Percentiles rank a stretch among this genome's conserved stretches.
Conservation (phyloP, 2,113 vertebrate genomes). For the Thinocorus orbignyianus region DNA sequence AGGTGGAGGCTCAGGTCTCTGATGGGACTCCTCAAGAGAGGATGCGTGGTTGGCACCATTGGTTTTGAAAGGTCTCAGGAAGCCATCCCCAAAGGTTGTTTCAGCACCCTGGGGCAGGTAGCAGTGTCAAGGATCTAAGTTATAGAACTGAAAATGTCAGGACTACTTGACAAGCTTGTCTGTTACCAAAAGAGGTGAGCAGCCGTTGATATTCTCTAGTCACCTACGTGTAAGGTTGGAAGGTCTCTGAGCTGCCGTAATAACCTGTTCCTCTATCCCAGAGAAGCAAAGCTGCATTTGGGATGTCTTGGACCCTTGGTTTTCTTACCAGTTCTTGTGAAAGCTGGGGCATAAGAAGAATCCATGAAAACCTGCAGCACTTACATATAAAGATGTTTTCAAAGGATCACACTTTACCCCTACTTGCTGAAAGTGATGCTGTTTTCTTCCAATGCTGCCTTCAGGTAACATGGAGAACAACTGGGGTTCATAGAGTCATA, state of each 20-base stretch:
- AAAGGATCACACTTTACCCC: background rate
- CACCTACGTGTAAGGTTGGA: rapidly evolving
- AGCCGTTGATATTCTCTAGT: background rate
- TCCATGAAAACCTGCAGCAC: background rate
- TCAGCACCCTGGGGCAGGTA: background rate
- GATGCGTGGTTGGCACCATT: background rate
- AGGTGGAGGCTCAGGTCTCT: background rate
- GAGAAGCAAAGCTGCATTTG: background rate
- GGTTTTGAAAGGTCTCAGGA: background rate
- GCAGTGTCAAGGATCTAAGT: background rate
- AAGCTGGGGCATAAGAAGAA: background rate
- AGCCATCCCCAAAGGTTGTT: background rate
- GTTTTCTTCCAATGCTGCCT: background rate
- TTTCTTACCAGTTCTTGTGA: background rate
- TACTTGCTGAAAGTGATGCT: background rate
- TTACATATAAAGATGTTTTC: background rate
- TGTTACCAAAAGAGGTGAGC: background rate
- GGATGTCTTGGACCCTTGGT: background rate
- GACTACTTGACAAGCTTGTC: background rate
- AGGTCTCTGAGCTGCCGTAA: background rate
- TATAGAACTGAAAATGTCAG: background rate
- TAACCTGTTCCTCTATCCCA: background rate
- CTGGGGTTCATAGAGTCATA: background rate
- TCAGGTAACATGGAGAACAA: background rate
- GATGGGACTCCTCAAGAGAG: background rate